These are phyloP conservation scores for Engystomops pustulosus DNA, from an alignment of 2,113 vertebrate genomes.

Conservation along the genomic window DNA sequence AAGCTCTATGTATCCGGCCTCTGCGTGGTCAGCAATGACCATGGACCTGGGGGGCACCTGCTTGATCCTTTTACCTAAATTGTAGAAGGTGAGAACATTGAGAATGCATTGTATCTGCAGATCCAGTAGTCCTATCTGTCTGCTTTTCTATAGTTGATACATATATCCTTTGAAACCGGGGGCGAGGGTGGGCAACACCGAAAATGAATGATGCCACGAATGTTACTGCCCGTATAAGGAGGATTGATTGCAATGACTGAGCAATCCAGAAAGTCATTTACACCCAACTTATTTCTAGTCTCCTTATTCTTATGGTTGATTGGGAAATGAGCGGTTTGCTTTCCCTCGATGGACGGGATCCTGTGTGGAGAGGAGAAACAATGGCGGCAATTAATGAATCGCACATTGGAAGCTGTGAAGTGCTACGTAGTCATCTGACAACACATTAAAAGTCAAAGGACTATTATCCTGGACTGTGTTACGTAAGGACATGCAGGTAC, in stretches of 20 bases:
- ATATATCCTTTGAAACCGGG: no score
- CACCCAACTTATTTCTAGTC: slow-evolving; percentile 16
- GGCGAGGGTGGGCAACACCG: no score
- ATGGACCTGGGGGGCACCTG: no score
- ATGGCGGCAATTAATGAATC: slow-evolving; percentile 27
- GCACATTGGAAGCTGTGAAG: neutral
- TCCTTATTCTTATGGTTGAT: slow-evolving; percentile 17
- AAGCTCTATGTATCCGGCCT: no score
- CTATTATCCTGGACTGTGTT: neutral
- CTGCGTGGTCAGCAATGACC: no score
- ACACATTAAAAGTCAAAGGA: neutral
- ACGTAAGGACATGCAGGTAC: neutral
- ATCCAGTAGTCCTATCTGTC: no score
- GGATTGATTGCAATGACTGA: neutral
- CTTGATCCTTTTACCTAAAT: no score
- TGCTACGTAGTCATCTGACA: neutral
- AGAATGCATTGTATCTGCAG: no score
- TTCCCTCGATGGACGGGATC: neutral
- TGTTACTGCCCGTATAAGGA: neutral
- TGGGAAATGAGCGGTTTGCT: slow-evolving; percentile 28
- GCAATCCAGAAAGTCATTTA: neutral
- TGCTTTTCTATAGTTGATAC: no score
- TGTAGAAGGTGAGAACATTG: no score
- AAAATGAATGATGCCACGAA: no score
- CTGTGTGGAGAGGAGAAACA: slow-evolving; percentile 29